Evolutionary conservation across 2,113 vertebrate species (phyloP).

Genomic region (Festucalex cinctus): DNA sequence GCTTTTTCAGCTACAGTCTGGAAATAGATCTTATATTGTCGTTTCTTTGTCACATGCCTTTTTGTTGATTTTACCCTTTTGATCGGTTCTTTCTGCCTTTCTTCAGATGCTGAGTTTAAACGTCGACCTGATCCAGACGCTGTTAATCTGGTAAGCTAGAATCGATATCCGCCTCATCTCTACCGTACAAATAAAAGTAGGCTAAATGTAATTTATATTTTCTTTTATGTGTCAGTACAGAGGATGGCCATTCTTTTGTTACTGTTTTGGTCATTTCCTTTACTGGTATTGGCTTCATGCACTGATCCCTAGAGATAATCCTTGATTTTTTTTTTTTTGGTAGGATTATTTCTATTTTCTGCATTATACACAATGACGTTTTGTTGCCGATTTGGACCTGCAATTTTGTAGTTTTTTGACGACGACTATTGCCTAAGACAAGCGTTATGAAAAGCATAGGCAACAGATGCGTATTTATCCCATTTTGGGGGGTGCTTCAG

Average conservation of each 20-base stretch:
- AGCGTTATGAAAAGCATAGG: neutral
- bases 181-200: conserved; percentile 44
- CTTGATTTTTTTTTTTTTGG: neutral
- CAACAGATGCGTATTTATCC: too few species aligned
- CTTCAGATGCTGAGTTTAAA: conserved; percentile 24
- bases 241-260: conserved; percentile 23
- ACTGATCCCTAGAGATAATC: neutral
- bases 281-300: conserved; percentile 31
- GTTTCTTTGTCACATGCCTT: neutral
- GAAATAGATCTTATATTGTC: conserved; percentile 11
- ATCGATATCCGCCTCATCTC: conserved; percentile 52
- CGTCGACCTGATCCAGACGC: conserved; percentile 32
- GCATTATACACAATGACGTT: too few species aligned
- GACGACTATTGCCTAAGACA: neutral
- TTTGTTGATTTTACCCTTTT: conserved; percentile 26
- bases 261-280: conserved; percentile 33
- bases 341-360: too few species aligned
- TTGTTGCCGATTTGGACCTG: neutral
- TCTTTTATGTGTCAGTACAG: conserved; percentile 31
- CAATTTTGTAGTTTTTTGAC: neutral
- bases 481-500: too few species aligned
- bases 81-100: conserved; percentile 28
- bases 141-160: conserved; percentile 64
- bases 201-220: conserved; percentile 54
- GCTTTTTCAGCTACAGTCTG: conserved; percentile 24